Evolutionary conservation across 2,113 vertebrate species (phyloP), one percentile per base, ranked within the genome.

Genomic region (Eulemur macaco): DNA sequence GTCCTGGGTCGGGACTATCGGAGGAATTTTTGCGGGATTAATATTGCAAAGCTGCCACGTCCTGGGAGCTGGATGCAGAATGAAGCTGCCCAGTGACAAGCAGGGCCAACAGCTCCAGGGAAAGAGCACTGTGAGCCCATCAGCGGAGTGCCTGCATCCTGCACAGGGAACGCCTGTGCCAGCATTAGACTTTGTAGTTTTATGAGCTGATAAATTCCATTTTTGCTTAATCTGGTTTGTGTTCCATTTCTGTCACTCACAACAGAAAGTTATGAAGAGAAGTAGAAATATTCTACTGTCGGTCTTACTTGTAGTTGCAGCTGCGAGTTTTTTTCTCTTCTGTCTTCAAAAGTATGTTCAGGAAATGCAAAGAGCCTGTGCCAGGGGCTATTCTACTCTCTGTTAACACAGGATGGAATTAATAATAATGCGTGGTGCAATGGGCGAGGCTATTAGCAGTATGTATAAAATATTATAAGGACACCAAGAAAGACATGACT

Each of bases 161-260:
- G 52, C 25, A 0, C 52, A 6, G 8, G 34, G 4, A 76, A 85
- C 74, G 63, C 31, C 58, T 60, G 5, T n/a, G 34, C 71, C 69
- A 42, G 87, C 50, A 23, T 66, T 69, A 6, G 34, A 18, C 20
- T 66, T 78, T 31, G n/a, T 39, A n/a, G 63, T 68, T 83, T 95
- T 52, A n/a, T 52, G 63, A 93, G 87, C 47, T n/a, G 56, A 85
- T 54, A 73, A 60, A 85, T 68, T 78, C 25, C 64, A n/a, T 29
- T 78, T 93, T 84, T 93, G 82, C 82, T 95, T 86, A 93, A 92
- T 89, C 83, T 81, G 50, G 83, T 81, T 85, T 54, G 13, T 76
- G 27, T 54, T 58, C 78, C 31, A 18, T 63, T 86, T 76, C 45
- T 69, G 52, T 95, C 42, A 47, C 76, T 87, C 86, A 47, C 64